Base-by-base conservation (phyloP, 2,113 vertebrate species). In the Carassius auratus region DNA sequence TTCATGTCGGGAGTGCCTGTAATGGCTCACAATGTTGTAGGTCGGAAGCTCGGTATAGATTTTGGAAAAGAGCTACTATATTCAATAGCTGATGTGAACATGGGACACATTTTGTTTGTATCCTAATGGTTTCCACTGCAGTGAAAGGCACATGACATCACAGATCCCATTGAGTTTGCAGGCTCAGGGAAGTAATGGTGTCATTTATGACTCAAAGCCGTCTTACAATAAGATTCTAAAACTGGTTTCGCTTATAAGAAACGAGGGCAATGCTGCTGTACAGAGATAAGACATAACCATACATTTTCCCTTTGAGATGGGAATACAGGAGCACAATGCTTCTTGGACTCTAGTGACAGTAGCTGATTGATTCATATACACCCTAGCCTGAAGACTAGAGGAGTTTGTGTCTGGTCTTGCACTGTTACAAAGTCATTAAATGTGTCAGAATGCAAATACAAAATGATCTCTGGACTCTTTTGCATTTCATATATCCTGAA, bases 171-270 rank as follows among this genome's bases (percentile, higher is more conserved):
- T 77, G 23, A 59, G 23, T 36, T 77, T 3, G 17, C 52, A 59
- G 15, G 52, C 42, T 7, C 14, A 19, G 55, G 74, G 52, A 36
- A 61, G 52, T 59, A 77, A 77, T 83, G 55, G 62, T 83, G 77
- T 86, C 26, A 66, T 77, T 83, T 86, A 50, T 83, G 86, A 55
- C 69, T 50, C 50, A 79, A 38, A 80, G 81, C 55, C 12, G 38
- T 76, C 45, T 26, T 71, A 57, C 64, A 79, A 55, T 62, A 83
- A 19, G 21, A 50, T 76, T 83, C 76, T 13, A 45, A 68, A 48
- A 74, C 38, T 45, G 50, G 59, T 81, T 81, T 84, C 19, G 36
- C 61, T 84, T 66, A 74, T 59, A 38, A 26, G 64, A 84, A 62
- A 80, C 36, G 66, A 84, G 84, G 36, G 62, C 26, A 59, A 48